Conservation (phyloP, 2,797 vertebrate species). For the Anas bahamensis region DNA sequence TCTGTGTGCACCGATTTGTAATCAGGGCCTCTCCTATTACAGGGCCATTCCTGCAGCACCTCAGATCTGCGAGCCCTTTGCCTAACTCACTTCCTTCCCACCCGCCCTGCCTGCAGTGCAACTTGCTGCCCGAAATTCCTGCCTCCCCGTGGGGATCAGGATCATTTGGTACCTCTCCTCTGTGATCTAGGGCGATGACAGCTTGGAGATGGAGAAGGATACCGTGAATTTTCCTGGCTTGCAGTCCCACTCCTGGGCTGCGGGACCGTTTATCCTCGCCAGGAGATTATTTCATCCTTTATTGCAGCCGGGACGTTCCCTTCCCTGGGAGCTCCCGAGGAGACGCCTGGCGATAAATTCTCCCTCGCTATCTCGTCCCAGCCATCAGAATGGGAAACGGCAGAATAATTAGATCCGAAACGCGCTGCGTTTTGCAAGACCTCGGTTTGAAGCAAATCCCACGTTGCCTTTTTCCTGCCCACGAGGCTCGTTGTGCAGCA, state of each 20-base stretch:
- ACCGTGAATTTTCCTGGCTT: not conserved
- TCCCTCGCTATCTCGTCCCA: not conserved
- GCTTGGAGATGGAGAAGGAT: not conserved
- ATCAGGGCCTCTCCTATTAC: not conserved
- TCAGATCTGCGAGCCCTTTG: not conserved
- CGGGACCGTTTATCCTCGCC: fast-evolving
- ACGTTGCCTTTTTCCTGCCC: not conserved
- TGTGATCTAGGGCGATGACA: not conserved
- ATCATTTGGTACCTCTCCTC: fast-evolving
- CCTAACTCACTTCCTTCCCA: not conserved
- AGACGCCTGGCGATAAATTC: not conserved
- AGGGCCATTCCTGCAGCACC: not conserved
- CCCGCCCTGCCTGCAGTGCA: not conserved
- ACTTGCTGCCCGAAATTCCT: not conserved
- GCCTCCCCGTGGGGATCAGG: fast-evolving
- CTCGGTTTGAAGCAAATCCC: slow-evolving; percentile 2
- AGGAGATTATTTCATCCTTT: not conserved
- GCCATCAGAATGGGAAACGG: not conserved
- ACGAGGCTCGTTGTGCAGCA: not conserved
- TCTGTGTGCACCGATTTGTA: not conserved
- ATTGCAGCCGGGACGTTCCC: not conserved
- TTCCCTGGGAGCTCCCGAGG: not conserved
- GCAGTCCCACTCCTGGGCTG: not conserved
- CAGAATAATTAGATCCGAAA: not conserved
- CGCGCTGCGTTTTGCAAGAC: not conserved